phyloP scores from a whole-genome alignment of 2,888 invertebrate species.

The Norana najaformis region DNA sequence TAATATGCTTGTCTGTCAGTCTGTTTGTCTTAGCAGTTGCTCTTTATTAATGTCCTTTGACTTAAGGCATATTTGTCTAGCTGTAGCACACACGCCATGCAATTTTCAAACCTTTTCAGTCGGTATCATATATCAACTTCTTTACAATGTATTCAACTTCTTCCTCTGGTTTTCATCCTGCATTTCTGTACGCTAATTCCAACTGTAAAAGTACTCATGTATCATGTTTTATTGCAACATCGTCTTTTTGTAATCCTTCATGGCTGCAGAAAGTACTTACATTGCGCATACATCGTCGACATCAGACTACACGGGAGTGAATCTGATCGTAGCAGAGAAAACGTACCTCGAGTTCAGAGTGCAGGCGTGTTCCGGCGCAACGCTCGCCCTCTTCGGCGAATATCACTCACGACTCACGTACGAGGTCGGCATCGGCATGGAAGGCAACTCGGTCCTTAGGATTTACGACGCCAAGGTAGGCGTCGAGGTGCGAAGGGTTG shows the following conservation, averaged over 20 bases:
- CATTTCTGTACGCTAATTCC: not conserved
- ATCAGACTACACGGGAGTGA: not conserved
- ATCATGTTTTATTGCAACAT: not conserved
- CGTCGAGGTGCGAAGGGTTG: not conserved
- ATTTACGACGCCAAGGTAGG: not conserved
- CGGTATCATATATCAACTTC: not conserved
- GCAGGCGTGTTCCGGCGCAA: conserved; percentile 27
- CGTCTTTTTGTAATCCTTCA: not conserved
- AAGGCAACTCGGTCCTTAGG: not conserved
- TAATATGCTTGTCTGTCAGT: not conserved
- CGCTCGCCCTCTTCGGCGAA: conserved; percentile 9
- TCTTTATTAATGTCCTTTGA: not conserved
- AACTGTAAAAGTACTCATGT: not conserved
- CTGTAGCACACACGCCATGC: not conserved
- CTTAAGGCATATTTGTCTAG: not conserved
- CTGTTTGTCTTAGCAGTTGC: not conserved
- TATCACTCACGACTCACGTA: not conserved
- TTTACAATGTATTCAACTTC: not conserved
- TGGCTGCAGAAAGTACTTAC: conserved; percentile 24
- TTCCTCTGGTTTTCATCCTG: not conserved
- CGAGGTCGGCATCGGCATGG: conserved; percentile 29
- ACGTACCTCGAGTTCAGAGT: conserved; percentile 27
- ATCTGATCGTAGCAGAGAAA: not conserved
- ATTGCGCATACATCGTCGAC: not conserved
- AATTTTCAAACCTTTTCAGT: not conserved